A percentile compares a stretch with the other conserved stretches of the same genome.
Evolutionary conservation across 2,113 vertebrate genomes (phyloP).

Genomic region (Dicentrarchus labrax): DNA sequence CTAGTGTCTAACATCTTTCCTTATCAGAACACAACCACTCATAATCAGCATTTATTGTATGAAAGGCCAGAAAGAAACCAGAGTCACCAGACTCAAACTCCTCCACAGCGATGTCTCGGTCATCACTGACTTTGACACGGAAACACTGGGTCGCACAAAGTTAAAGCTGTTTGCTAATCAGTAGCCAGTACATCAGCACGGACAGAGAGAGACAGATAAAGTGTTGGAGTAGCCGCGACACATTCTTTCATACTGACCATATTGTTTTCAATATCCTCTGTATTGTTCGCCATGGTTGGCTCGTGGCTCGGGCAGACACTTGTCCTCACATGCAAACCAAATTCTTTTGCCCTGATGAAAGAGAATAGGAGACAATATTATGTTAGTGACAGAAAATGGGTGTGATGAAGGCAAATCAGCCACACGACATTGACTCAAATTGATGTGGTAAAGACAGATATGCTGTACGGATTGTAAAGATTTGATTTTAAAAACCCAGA

Average conservation of each 20-base stretch:
- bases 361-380: not conserved
- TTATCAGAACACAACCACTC: not conserved
- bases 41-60: not conserved
- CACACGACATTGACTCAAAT: not conserved
- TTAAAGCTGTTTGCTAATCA: slow-evolving; percentile 14
- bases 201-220: not conserved
- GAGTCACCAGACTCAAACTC: not conserved
- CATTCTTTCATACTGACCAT: slow-evolving; percentile 76
- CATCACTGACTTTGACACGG: not conserved
- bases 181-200: slow-evolving; percentile 1
- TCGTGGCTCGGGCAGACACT: slow-evolving; percentile 35
- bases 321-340: slow-evolving; percentile 78
- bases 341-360: slow-evolving; percentile 46
- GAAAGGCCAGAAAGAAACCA: not conserved
- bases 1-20: not conserved
- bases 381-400: not conserved
- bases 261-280: slow-evolving; percentile 81
- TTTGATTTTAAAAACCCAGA: not conserved
- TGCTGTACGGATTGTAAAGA: not conserved
- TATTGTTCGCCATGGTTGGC: slow-evolving; percentile 82
- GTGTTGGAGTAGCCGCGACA: not conserved
- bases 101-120: not conserved
- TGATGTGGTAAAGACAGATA: not conserved
- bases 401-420: not conserved
- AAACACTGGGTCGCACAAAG: not conserved